Percentiles rank a stretch among this genome's conserved stretches.
These are phyloP conservation scores for Cephalophus harveyi DNA, from an alignment of 2,113 vertebrate species.

Conservation along the genomic window DNA sequence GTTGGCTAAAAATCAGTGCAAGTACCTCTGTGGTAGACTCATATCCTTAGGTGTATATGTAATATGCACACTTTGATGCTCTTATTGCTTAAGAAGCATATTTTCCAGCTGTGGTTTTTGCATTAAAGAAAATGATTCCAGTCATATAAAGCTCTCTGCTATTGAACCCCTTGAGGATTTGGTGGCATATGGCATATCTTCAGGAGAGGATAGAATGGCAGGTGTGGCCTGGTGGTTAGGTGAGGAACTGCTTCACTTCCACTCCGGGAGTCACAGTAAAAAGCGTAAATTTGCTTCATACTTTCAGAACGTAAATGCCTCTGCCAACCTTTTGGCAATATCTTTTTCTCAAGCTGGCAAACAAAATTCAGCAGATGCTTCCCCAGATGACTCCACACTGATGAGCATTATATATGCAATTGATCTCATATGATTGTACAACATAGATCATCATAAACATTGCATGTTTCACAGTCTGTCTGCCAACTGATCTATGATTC, in stretches of 20 bases:
- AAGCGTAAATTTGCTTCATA: conserved; percentile 49
- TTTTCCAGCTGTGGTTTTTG: conserved; percentile 57
- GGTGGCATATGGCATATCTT: conserved; percentile 34
- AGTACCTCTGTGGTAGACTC: neutral
- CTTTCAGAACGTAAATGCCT: conserved; percentile 62
- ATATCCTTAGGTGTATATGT: conserved; percentile 23
- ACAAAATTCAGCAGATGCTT: conserved; percentile 77
- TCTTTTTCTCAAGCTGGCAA: conserved; percentile 70
- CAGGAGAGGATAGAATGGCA: neutral
- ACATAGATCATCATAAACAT: conserved; percentile 69
- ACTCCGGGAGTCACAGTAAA: conserved; percentile 46
- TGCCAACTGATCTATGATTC: conserved; percentile 65
- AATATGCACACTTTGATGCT: conserved; percentile 34
- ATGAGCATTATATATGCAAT: conserved; percentile 73
- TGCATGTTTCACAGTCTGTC: conserved; percentile 69
- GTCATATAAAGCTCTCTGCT: neutral
- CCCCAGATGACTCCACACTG: conserved; percentile 67
- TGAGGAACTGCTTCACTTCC: neutral
- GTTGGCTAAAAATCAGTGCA: conserved; percentile 6
- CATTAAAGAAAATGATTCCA: neutral
- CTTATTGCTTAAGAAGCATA: conserved; percentile 53
- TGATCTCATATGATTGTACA: conserved; percentile 66
- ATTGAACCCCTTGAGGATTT: neutral
- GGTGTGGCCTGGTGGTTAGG: neutral
- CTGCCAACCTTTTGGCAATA: conserved; percentile 67